Conservation (phyloP, 64 coral and sea anemone species). For the Acropora yongei region DNA sequence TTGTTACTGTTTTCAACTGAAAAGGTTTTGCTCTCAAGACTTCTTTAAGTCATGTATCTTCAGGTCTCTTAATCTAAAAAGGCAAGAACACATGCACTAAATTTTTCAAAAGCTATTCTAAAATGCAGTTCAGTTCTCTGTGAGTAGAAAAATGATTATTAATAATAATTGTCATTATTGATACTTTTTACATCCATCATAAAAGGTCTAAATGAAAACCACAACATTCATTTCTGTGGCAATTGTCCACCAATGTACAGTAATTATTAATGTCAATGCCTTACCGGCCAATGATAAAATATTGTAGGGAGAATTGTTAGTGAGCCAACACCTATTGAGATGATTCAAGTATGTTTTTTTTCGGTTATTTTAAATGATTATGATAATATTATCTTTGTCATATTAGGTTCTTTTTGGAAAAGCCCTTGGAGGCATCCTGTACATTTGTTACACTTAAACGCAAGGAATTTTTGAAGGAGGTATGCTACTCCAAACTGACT, state of each 20-base stretch:
- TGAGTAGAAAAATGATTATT: no score
- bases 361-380: not conserved
- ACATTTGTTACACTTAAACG: constrained; percentile 50
- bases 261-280: not conserved
- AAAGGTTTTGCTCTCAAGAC: no score
- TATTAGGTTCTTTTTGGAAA: constrained; percentile 58
- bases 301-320: constrained; percentile 78
- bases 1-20: no score
- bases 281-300: constrained; percentile 91
- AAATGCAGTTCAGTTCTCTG: no score
- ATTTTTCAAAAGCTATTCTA: no score
- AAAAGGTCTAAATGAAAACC: no score
- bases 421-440: constrained; percentile 30
- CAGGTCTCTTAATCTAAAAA: constrained; percentile 72
- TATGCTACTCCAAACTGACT: not conserved
- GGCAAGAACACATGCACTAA: not conserved
- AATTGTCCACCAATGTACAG: not conserved
- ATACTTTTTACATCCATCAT: no score
- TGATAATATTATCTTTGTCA: not conserved
- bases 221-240: not conserved
- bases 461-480: constrained; percentile 14
- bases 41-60: constrained; percentile 55
- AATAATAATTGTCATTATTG: no score
- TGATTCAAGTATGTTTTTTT: no score
- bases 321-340: constrained; percentile 78